phyloP scores from a whole-genome alignment of 2,888 invertebrate genomes.

The Chelonus formosanus region DNA sequence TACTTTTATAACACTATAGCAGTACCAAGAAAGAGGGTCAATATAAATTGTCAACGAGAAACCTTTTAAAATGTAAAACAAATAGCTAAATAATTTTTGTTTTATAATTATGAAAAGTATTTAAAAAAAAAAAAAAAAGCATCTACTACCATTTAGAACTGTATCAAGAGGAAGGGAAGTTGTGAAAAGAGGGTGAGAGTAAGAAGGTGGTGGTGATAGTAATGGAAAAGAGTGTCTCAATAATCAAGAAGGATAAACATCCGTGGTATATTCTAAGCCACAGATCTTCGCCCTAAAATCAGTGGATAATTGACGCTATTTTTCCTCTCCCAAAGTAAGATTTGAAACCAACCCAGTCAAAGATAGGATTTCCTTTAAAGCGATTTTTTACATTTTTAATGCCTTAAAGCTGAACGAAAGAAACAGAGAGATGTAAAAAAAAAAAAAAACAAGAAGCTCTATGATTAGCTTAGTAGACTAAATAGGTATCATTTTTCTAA shows the following conservation, averaged over 20 bases:
- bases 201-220: no score
- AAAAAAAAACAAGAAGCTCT: slow-evolving; percentile 40
- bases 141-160: no score
- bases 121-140: no score
- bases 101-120: no score
- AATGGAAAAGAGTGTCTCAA: slow-evolving; percentile 43
- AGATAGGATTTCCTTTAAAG: slow-evolving; percentile 25
- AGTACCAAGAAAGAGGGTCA: no score
- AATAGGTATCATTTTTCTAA: slow-evolving; percentile 60
- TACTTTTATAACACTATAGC: slow-evolving; percentile 51
- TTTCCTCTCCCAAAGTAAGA: slow-evolving; percentile 40
- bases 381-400: not conserved
- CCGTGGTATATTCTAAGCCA: slow-evolving; percentile 59
- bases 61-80: no score
- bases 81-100: no score
- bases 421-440: slow-evolving; percentile 1
- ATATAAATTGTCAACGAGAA: no score
- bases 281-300: slow-evolving; percentile 59
- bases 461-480: slow-evolving; percentile 58
- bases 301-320: slow-evolving; percentile 62
- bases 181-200: no score
- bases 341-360: slow-evolving; percentile 30
- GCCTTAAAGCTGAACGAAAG: slow-evolving; percentile 24
- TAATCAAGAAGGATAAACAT: slow-evolving; percentile 59
- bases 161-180: no score